Conservation (phyloP, 2,888 invertebrate species). For the Troglohyphantes excavatus region DNA sequence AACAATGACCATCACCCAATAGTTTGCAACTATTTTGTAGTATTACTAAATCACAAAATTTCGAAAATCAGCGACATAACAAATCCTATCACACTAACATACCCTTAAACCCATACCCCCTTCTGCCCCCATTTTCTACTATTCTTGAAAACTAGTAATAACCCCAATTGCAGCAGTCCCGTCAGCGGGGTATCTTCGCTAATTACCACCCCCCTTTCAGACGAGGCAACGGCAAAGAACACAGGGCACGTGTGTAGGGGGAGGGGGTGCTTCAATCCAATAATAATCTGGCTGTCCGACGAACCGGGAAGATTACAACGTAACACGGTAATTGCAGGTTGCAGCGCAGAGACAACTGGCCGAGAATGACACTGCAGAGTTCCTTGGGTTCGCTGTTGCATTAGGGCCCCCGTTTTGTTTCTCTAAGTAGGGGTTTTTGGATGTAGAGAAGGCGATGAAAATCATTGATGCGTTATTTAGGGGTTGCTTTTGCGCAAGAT, state of each 20-base stretch:
- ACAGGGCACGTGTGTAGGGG: neutral
- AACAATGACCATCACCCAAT: no score
- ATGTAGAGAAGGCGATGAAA: neutral
- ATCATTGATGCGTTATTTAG: neutral
- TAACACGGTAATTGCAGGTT: constrained; percentile 66
- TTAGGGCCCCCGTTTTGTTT: neutral
- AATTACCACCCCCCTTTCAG: constrained; percentile 40
- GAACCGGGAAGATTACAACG: constrained; percentile 58
- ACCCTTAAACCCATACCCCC: no score
- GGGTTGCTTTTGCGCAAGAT: neutral
- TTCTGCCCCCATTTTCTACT: no score
- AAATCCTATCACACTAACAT: no score
- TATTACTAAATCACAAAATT: no score
- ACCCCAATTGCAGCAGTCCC: constrained; percentile 32
- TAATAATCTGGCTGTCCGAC: constrained; percentile 47
- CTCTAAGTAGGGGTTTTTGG: constrained; percentile 1
- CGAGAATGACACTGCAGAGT: constrained; percentile 9
- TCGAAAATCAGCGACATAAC: no score
- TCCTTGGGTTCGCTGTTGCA: constrained; percentile 46
- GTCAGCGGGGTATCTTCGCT: constrained; percentile 22
- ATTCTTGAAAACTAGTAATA: constrained; percentile 11
- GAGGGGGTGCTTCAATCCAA: constrained; percentile 27
- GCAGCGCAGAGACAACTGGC: neutral
- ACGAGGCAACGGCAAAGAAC: constrained; percentile 5
- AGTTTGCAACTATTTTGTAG: no score